These are phyloP conservation scores for Pyrrhura leucotis DNA, from an alignment of 2,797 vertebrate genomes.

Conservation along the genomic window DNA sequence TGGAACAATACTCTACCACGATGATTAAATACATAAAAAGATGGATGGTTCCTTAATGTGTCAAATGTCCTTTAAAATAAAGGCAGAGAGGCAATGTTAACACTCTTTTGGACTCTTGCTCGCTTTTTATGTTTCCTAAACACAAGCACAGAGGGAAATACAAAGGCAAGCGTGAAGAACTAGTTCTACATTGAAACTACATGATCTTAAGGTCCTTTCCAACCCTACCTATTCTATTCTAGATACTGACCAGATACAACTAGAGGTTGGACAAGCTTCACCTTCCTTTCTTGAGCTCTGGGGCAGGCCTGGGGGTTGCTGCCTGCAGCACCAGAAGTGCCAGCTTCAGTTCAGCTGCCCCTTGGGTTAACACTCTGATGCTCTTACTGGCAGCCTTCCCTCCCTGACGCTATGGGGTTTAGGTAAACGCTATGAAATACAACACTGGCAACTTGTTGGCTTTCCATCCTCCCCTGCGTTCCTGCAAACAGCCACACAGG, in stretches of 20 bases:
- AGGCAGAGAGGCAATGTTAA: slow-evolving; percentile 40
- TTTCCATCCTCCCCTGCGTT: not conserved
- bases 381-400: not conserved
- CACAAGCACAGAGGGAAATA: not conserved
- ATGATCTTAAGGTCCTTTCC: not conserved
- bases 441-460: not conserved
- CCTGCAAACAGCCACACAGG: not conserved
- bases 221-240: not conserved
- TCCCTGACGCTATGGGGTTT: not conserved
- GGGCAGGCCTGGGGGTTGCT: not conserved
- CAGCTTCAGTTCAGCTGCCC: not conserved
- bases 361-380: not conserved
- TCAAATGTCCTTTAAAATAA: slow-evolving; percentile 90
- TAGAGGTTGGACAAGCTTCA: not conserved
- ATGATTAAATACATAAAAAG: slow-evolving; percentile 98
- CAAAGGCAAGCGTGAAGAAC: not conserved
- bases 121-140: not conserved
- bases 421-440: not conserved
- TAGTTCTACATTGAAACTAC: not conserved
- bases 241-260: not conserved
- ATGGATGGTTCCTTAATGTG: slow-evolving; percentile 96
- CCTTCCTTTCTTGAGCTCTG: not conserved
- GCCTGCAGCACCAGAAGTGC: accelerated
- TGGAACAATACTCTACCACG: slow-evolving; percentile 91
- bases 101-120: not conserved